phyloP scores from a whole-genome alignment of 2,113 vertebrate genomes.

The Tapirus terrestris region DNA sequence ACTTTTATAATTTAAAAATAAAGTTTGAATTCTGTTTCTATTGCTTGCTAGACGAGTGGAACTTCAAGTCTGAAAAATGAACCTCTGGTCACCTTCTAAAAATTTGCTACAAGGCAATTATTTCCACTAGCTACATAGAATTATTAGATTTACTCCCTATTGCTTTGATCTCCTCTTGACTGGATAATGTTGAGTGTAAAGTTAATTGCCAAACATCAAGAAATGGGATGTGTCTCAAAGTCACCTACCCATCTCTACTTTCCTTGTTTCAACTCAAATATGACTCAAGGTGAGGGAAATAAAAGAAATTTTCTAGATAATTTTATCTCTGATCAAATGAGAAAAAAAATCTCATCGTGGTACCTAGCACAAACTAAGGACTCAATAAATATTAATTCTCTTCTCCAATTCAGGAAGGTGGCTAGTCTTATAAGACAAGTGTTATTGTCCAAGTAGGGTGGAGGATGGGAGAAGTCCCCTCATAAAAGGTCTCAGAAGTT shows the following conservation, averaged over 20 bases:
- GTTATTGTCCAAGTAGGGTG: not conserved
- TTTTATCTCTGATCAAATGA: not conserved
- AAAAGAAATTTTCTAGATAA: not conserved
- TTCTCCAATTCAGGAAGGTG: not conserved
- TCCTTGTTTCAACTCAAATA: not conserved
- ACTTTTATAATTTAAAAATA: not conserved
- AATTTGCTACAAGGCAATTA: not conserved
- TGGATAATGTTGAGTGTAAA: not conserved
- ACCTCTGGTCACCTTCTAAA: not conserved
- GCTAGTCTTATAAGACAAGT: not conserved
- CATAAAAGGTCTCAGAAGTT: not conserved
- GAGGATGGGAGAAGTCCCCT: fast-evolving
- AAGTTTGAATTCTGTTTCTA: not conserved
- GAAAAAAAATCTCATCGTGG: not conserved
- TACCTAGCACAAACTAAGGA: not conserved
- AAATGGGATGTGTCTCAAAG: not conserved
- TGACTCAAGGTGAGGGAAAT: not conserved
- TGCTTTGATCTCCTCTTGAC: not conserved
- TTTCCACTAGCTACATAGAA: not conserved
- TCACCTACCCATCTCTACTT: not conserved
- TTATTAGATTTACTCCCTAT: not conserved
- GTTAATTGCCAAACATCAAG: not conserved
- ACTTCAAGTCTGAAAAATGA: not conserved
- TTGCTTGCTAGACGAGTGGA: not conserved
- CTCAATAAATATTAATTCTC: not conserved